Conservation (phyloP, 2,797 vertebrate genomes). For the Gobio occitaniae region DNA sequence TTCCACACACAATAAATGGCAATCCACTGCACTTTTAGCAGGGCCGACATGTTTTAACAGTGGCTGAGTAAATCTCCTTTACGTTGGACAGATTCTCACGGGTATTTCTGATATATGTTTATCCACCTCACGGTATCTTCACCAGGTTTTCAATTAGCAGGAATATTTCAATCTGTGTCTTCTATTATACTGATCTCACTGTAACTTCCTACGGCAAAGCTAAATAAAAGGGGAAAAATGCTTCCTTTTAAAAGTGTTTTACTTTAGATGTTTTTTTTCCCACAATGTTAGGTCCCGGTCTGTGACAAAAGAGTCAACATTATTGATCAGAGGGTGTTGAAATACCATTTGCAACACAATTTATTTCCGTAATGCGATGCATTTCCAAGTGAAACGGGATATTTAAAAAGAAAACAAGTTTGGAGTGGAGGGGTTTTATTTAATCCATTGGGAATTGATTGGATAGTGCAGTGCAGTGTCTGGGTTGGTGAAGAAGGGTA, state of each 20-base stretch:
- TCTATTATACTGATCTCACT: slow-evolving; percentile 61
- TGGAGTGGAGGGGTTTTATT: not conserved
- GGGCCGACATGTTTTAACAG: slow-evolving; percentile 35
- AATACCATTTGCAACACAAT: not conserved
- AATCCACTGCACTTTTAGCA: slow-evolving; percentile 43
- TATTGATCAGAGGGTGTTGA: not conserved
- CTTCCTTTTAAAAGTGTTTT: slow-evolving; percentile 57
- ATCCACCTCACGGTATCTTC: slow-evolving; percentile 53
- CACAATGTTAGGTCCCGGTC: not conserved
- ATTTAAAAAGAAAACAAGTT: slow-evolving; percentile 1
- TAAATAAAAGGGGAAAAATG: slow-evolving; percentile 59
- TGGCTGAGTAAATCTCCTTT: slow-evolving; percentile 48
- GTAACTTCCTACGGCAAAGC: slow-evolving; percentile 58
- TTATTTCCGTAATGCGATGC: not conserved
- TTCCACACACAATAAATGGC: slow-evolving; percentile 47
- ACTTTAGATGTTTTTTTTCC: slow-evolving; percentile 46
- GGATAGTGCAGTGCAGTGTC: not conserved
- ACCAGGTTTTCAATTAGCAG: slow-evolving; percentile 57
- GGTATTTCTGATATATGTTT: slow-evolving; percentile 56
- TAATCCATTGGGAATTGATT: slow-evolving; percentile 13
- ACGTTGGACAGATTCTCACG: slow-evolving; percentile 49
- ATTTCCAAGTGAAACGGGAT: not conserved
- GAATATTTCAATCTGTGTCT: slow-evolving; percentile 54
- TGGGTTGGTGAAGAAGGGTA: not conserved
- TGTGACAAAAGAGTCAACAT: not conserved